Base-by-base conservation (phyloP, 2,888 invertebrate genomes). In the Campaea margaritaria region DNA sequence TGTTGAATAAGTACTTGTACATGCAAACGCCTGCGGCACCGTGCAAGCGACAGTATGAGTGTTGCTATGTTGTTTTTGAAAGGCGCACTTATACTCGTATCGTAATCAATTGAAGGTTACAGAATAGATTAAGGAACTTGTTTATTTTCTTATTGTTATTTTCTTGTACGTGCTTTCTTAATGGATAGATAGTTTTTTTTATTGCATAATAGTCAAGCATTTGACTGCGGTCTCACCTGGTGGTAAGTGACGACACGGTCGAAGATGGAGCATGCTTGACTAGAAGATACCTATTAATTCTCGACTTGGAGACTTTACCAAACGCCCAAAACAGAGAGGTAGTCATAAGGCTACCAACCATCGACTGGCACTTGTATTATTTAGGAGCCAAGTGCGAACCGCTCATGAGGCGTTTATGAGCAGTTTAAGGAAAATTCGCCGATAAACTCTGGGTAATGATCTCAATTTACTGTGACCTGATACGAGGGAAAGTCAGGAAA, bases 351-450 rank as follows among this genome's bases (percentile, higher is more conserved):
- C n/a, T n/a, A n/a, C n/a, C n/a, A n/a, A n/a, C n/a, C n/a, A n/a
- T n/a, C n/a, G n/a, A 16, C 42, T 38, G 2, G 3, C 38, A 15
- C 13, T 28, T 38, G 27, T 39, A 49, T 49, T 49, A 56, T 56
- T 56, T 44, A 56, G 28, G 49, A 56, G 38, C n/a, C 39, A 49
- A 47, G 47, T 54, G 54, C 47, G 47, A 56, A 45, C 41, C 16
- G 38, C 27, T 55, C 36, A 34, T 36, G 42, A 36, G 34, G 16
- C 39, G 16, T 27, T 44, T 31, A 39, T 13, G 28, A 45, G 31
- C 36, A 27, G 12, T 21, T 55, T 49, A 47, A 21, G 54, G 48
- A 36, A 44, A 49, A 44, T 16, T 44, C 36, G 34, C 43, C 55
- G 49, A 56, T 56, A 56, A 49, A 44, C 48, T 12, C 15, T 9